Base-by-base conservation (phyloP, 2,113 vertebrate genomes). In the Centropristis striata region DNA sequence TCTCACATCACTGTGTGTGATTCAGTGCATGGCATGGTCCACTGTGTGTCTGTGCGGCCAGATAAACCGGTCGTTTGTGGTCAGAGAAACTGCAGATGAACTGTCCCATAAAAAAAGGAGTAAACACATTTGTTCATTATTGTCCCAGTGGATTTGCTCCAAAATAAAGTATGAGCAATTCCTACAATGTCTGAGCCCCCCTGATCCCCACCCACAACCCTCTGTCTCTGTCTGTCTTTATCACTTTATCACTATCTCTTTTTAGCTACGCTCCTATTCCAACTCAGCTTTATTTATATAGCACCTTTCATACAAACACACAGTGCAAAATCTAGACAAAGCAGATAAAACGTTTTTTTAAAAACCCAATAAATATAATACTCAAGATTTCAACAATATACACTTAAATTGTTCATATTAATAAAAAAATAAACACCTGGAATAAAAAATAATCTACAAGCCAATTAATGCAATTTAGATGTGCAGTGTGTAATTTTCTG, bases 1-100 rank as follows among this genome's bases (percentile, higher is more conserved):
- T 85, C 81, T 83, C 82, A 83, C 66, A 89, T 83, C 65, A 44
- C 66, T 69, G 20, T 61, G 54, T 53, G 53, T 8, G 65, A 70
- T 69, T 83, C 20, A 68, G 32, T 66, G 54, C 44, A 39, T 25
- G 58, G 76, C 25, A 4, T 60, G 67, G 59, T n/a, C 36, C 20
- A 71, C 28, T 59, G 67, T 60, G 75, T 32, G 47, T 66, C 53
- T 73, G 67, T 69, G 41, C 65, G 23, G 27, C 28, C 41, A 41
- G 60, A 83, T 59, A 80, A 84, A 66, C 13, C 11, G 41, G 28
- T 14, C 23, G 4, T 23, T 86, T 83, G 65, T 75, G 67, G 72
- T 65, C n/a, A 15, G 42, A 68, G 46, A 14, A 59, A 58, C 58
- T 41, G 53, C 60, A 51, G 39, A 50, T 58, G 27, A n/a, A 8